Evolutionary conservation across 1,140 invertebrate genomes (phyloP).

Genomic region (Vanessa tameamea): DNA sequence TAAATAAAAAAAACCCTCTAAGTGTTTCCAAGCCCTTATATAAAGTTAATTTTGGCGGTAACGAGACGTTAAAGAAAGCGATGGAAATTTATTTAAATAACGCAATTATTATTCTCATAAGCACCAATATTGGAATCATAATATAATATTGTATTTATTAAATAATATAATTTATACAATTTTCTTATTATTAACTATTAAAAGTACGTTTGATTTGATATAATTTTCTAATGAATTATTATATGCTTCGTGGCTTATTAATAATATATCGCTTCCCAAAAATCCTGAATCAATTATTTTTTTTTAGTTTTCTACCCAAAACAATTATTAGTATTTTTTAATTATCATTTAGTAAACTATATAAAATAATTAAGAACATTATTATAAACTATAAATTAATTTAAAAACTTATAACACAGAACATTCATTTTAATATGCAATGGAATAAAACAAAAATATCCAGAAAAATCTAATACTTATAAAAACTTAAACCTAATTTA

Average conservation of each 20-base stretch:
- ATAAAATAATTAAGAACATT: no score
- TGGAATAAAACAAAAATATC: no score
- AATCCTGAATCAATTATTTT: no score
- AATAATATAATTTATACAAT: constrained; percentile 24
- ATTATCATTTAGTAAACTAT: no score
- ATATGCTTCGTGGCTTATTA: neutral
- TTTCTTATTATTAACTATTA: constrained; percentile 1
- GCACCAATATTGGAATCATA: constrained; percentile 56
- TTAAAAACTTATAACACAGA: no score
- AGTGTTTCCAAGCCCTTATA: constrained; percentile 5
- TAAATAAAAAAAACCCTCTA: neutral
- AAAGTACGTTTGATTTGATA: constrained; percentile 4
- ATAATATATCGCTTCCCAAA: neutral
- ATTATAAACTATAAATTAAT: no score
- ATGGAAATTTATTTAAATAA: constrained; percentile 17
- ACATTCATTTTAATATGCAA: no score
- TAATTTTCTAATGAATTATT: constrained; percentile 5
- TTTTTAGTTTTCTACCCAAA: no score
- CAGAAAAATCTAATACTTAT: no score
- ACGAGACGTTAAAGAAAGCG: constrained; percentile 22
- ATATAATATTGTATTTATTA: constrained; percentile 14
- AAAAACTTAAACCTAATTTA: no score
- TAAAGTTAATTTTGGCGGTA: constrained; percentile 16
- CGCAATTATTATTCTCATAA: constrained; percentile 54
- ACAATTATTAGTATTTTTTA: no score